Conservation (phyloP, 2,113 vertebrate genomes). For the Phylloscopus trochiloides region DNA sequence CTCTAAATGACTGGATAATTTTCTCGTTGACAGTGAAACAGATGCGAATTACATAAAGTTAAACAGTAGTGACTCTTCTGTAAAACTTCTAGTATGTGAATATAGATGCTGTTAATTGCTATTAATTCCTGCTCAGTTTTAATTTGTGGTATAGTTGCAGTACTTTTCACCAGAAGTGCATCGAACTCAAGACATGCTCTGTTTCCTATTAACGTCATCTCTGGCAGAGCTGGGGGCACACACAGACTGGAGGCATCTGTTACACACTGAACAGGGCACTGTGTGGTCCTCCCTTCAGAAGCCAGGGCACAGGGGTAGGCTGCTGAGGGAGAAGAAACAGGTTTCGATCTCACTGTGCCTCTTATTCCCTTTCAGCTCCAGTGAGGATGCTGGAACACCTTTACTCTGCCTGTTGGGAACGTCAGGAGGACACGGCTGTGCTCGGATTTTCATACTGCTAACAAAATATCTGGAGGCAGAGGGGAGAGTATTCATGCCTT, state of each 20-base stretch:
- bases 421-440: not conserved
- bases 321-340: not conserved
- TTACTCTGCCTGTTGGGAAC: not conserved
- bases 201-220: slow-evolving; percentile 22
- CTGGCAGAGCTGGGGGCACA: not conserved
- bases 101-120: slow-evolving; percentile 3
- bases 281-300: not conserved
- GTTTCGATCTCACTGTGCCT: not conserved
- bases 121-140: slow-evolving; percentile 17
- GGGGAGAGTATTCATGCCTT: not conserved
- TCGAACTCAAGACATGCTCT: slow-evolving; percentile 7
- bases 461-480: not conserved
- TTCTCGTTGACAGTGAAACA: slow-evolving; percentile 9
- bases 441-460: not conserved
- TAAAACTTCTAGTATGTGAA: slow-evolving; percentile 10
- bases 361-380: not conserved
- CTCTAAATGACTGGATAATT: slow-evolving; percentile 17
- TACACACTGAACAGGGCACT: not conserved
- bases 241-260: slow-evolving; percentile 21
- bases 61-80: not conserved
- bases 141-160: not conserved
- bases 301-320: not conserved
- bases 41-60: not conserved
- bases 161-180: not conserved
- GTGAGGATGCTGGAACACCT: not conserved